Base-by-base conservation (phyloP, 2,888 invertebrate genomes). In the Exocentrus adspersus region DNA sequence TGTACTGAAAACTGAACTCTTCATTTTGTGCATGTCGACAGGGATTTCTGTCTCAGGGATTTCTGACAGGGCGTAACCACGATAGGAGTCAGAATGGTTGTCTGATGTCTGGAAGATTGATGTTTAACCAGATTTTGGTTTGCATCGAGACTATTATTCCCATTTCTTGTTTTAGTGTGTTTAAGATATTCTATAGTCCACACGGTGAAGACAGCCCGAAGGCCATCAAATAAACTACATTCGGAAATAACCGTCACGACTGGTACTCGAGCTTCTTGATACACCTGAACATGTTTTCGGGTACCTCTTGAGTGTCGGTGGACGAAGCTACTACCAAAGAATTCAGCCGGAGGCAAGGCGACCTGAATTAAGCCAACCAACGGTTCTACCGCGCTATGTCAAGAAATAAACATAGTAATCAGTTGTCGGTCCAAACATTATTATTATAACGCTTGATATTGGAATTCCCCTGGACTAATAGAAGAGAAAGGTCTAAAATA, bases 401-500 rank as follows among this genome's bases (percentile, higher is more conserved):
- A 41, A 53, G 41, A 41, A 19, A 42, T 41, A 37, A 41, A 41
- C 53, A 12, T 9, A 53, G 41, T 53, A 42, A 41, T 37, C 20
- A 53, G 37, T 20, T 21, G 41, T 17, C 37, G 53, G 48, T 21
- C 42, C 32, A 41, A 53, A 53, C 41, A 41, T 30, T 51, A 53
- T 30, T 51, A 53, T 30, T 51, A 53, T 53, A 53, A 53, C 41
- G 24, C 14, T 53, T 41, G 42, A 32, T 37, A 42, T 20, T 14
- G 42, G 53, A 14, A 42, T 53, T 53, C 20, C n/a, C 53, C 53
- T 37, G 12, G 20, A 53, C 42, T 41, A 42, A 53, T 53, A 21
- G 53, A 37, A 53, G 53, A 53, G 53, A 53, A 53, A 53, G 53
- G 41, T 41, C 30, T 20, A 53, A 21, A 41, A 41, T n/a, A 10